These are phyloP conservation scores for Grantiella picta DNA, from an alignment of 2,113 vertebrate genomes.

Conservation along the genomic window DNA sequence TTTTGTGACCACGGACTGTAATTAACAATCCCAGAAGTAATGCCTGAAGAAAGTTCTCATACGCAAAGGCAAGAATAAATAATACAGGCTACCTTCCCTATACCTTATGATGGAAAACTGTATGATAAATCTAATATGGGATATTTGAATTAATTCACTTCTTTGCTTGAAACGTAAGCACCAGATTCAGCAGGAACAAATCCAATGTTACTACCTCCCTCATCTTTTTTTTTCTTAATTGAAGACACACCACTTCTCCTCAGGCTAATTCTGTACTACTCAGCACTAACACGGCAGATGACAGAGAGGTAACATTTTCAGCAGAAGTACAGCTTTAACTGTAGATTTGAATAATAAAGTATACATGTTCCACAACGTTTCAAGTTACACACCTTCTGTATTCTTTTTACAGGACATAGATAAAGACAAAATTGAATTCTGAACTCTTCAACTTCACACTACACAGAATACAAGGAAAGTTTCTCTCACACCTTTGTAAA, in stretches of 20 bases:
- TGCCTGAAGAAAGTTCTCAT: not conserved
- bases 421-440: not conserved
- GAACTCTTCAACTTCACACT: slow-evolving; percentile 20
- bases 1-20: not conserved
- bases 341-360: not conserved
- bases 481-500: not conserved
- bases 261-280: not conserved
- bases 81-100: not conserved
- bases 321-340: not conserved
- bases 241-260: not conserved
- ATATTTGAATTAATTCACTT: not conserved
- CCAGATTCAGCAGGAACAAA: not conserved
- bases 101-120: not conserved
- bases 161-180: not conserved
- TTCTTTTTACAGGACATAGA: not conserved
- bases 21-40: not conserved
- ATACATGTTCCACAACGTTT: not conserved
- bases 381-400: not conserved
- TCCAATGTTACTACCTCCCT: not conserved
- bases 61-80: not conserved
- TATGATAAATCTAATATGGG: not conserved
- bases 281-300: not conserved
- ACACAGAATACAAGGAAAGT: slow-evolving; percentile 10
- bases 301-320: not conserved
- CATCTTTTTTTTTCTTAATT: not conserved